A percentile compares a stretch with the other conserved stretches of the same genome.
Evolutionary conservation across 1,140 invertebrate species (phyloP).

Genomic region (Augochlora pura): DNA sequence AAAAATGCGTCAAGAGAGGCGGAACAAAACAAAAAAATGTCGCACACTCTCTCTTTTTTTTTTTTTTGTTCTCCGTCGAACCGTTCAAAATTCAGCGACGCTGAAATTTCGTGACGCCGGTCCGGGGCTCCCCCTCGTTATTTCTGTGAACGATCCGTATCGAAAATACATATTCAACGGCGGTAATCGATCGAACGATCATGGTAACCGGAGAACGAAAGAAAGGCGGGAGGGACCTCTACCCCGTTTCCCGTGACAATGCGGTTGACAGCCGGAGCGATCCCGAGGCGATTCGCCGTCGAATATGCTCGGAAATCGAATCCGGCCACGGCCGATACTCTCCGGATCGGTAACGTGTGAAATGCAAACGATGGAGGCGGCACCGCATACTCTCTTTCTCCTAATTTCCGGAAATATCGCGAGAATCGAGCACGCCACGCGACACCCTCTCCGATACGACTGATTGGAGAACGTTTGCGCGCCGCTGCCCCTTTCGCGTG

Average conservation of each 20-base stretch:
- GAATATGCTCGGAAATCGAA: not conserved
- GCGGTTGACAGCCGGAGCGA: not conserved
- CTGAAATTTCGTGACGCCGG: not conserved
- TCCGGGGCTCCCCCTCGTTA: no score
- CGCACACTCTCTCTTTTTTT: no score
- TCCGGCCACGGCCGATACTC: no score
- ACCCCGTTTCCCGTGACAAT: slow-evolving; percentile 1
- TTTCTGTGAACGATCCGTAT: slow-evolving; percentile 7
- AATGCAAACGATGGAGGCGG: slow-evolving; percentile 8
- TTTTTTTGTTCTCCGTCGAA: no score
- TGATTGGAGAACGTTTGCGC: not conserved
- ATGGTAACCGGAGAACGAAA: not conserved
- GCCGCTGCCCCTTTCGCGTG: not conserved
- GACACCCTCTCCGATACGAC: not conserved
- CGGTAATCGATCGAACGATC: not conserved
- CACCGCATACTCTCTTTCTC: not conserved
- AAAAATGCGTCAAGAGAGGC: not conserved
- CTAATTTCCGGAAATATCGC: slow-evolving; percentile 27
- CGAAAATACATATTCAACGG: not conserved
- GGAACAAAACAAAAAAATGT: no score
- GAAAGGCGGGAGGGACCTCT: not conserved
- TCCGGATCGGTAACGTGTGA: not conserved
- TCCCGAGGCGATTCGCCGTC: not conserved
- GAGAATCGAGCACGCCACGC: not conserved
- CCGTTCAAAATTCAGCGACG: no score